These are phyloP conservation scores for Rhea pennata DNA, from an alignment of 2,113 vertebrate species.

Conservation along the genomic window DNA sequence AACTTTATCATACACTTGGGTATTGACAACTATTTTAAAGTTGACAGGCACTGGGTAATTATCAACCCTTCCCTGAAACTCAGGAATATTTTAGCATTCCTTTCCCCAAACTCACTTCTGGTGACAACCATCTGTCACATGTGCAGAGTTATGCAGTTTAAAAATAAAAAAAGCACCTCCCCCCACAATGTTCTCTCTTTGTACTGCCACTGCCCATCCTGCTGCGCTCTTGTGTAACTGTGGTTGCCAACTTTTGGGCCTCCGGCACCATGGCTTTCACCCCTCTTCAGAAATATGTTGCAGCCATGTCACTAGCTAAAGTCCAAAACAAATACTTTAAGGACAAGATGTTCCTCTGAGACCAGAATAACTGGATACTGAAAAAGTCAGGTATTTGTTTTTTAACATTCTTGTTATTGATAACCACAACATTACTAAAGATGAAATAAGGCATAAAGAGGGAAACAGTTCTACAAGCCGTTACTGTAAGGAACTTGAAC, in stretches of 20 bases:
- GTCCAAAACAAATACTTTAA: not conserved
- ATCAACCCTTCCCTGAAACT: conserved; percentile 49
- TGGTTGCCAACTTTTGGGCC: not conserved
- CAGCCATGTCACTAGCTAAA: not conserved
- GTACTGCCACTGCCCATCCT: conserved; percentile 17
- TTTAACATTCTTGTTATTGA: not conserved
- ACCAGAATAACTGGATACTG: not conserved
- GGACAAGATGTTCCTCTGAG: not conserved
- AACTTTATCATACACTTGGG: conserved; percentile 56
- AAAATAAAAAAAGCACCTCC: conserved; percentile 64
- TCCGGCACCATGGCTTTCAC: not conserved
- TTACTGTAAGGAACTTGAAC: not conserved
- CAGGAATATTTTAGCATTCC: conserved; percentile 46
- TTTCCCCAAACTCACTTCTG: conserved; percentile 42
- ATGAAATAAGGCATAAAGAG: not conserved
- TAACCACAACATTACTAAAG: not conserved
- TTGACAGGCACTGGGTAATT: conserved; percentile 66
- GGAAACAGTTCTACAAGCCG: not conserved
- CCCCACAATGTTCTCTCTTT: conserved; percentile 42
- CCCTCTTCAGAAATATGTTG: not conserved
- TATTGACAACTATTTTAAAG: conserved; percentile 66
- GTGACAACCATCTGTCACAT: conserved; percentile 69
- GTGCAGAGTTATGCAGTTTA: conserved; percentile 39
- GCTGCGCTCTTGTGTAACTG: conserved; percentile 24
- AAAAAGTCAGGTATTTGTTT: not conserved